phyloP scores from a whole-genome alignment of 1,140 invertebrate species.

The Reticulitermes speratus region DNA sequence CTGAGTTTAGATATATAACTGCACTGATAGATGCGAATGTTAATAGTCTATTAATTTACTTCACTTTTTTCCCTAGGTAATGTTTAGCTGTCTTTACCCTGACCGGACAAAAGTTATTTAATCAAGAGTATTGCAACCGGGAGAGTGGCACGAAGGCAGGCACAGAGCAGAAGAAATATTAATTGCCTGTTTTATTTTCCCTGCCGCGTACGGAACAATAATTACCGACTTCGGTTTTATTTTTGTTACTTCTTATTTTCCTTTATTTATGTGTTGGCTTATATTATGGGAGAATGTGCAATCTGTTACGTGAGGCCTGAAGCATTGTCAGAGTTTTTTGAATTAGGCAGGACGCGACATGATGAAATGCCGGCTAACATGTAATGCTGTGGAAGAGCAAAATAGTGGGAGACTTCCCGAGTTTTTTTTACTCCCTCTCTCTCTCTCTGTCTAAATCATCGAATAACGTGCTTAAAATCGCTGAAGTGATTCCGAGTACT shows the following conservation, averaged over 20 bases:
- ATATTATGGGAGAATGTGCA: background rate
- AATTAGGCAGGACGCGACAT: background rate
- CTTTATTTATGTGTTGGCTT: constrained; percentile 17
- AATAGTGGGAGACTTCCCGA: background rate
- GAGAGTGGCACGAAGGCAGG: background rate
- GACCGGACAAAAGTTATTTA: background rate
- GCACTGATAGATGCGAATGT: no score
- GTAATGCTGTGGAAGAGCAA: background rate
- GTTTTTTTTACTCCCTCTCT: background rate
- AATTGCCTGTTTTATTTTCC: background rate
- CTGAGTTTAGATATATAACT: no score
- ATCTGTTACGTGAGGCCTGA: background rate
- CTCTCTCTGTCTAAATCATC: background rate
- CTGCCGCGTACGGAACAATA: background rate
- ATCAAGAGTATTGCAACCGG: background rate
- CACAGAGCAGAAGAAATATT: background rate
- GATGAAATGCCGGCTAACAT: background rate
- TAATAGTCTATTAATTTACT: background rate
- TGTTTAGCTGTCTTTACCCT: background rate
- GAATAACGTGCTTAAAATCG: background rate
- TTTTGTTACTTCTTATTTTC: constrained; percentile 12
- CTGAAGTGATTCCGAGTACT: background rate
- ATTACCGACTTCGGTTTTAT: background rate
- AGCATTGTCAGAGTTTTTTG: background rate
- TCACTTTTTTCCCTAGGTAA: background rate